Conservation (phyloP, 2,797 vertebrate species). For the Cercopithecus hamlyni region DNA sequence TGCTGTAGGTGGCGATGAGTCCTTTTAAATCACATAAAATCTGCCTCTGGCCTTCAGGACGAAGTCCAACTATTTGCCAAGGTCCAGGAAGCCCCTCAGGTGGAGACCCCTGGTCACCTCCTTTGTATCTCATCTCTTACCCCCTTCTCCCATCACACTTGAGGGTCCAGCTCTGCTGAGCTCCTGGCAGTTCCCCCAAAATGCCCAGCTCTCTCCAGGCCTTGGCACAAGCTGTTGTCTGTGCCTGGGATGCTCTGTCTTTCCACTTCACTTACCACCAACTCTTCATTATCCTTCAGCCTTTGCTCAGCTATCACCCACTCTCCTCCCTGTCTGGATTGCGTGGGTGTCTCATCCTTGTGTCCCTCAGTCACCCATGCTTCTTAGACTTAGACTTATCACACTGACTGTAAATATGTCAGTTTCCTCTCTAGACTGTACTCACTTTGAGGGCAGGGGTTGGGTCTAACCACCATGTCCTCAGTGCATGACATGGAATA, state of each 20-base stretch:
- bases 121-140: not conserved
- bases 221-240: not conserved
- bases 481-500: not conserved
- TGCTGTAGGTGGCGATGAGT: not conserved
- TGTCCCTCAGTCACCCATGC: not conserved
- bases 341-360: fast-evolving
- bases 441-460: not conserved
- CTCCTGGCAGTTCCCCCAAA: not conserved
- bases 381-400: not conserved
- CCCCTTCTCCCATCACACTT: not conserved
- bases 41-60: not conserved
- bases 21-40: not conserved
- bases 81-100: not conserved
- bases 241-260: not conserved
- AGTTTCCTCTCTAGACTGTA: fast-evolving
- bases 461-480: not conserved
- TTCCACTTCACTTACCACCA: not conserved
- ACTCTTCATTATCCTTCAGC: not conserved
- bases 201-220: not conserved
- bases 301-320: not conserved
- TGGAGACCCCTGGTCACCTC: not conserved
- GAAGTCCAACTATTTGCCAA: not conserved
- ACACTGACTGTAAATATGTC: not conserved
- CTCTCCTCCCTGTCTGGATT: not conserved
- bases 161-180: not conserved